These are phyloP conservation scores for Anthrax anthrax DNA, from an alignment of 2,888 invertebrate species.

Conservation along the genomic window DNA sequence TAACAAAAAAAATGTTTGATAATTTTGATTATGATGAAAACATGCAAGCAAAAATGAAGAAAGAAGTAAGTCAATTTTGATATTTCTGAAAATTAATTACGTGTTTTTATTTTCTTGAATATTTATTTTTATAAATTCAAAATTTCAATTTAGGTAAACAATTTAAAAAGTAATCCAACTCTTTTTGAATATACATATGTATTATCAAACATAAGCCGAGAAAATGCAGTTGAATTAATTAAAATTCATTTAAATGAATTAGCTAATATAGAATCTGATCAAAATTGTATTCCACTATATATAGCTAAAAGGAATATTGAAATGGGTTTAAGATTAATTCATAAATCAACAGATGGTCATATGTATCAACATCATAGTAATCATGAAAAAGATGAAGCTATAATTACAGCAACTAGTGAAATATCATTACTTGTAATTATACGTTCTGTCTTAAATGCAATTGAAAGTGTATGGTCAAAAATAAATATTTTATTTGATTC, in stretches of 20 bases:
- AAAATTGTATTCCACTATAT: neutral
- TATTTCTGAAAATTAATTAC: too few species aligned
- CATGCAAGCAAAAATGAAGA: too few species aligned
- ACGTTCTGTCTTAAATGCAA: too few species aligned
- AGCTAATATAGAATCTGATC: neutral
- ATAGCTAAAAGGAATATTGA: neutral
- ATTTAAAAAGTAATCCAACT: neutral
- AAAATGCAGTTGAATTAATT: neutral
- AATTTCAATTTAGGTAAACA: neutral
- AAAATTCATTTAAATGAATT: neutral
- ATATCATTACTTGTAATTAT: neutral
- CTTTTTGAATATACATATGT: neutral
- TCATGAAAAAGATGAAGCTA: neutral
- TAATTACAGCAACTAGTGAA: neutral
- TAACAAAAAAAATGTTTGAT: too few species aligned
- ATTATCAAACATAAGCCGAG: neutral
- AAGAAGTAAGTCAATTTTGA: too few species aligned
- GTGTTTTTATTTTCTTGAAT: too few species aligned
- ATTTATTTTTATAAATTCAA: too few species aligned
- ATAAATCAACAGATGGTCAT: too few species aligned
- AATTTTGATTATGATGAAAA: too few species aligned
- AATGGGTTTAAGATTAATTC: neutral
- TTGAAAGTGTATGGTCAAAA: neutral
- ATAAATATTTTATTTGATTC: neutral
- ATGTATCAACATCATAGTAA: too few species aligned